Base-by-base conservation (phyloP, 2,797 vertebrate species). In the Bradypodion pumilum region DNA sequence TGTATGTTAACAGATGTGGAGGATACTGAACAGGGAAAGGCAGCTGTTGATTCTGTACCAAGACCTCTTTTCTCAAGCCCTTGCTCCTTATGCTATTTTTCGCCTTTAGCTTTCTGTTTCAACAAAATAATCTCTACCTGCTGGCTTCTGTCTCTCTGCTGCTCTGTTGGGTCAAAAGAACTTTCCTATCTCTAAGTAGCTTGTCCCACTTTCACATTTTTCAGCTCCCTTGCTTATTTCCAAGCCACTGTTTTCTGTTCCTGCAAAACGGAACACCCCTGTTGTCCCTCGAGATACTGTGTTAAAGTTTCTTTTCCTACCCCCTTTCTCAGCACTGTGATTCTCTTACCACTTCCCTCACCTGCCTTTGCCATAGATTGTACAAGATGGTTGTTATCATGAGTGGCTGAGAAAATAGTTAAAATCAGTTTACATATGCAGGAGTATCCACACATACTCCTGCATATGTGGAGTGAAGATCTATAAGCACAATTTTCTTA, bases 361-460 rank as follows among this genome's bases (percentile, higher is more conserved):
- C n/a, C 32, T 13, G 25, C 32, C 73, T 82, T 83, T 83, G 74
- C 62, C 29, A 35, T 83, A 69, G 63, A 42, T 83, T 68, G 23
- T 59, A 23, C 42, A 40, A n/a, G n/a, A 27, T 49, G 60, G 27
- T 82, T 32, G 42, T 46, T 63, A 73, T 19, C 16, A 13, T 40
- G 29, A 32, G 10, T 62, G 56, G 29, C 40, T 73, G 56, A n/a
- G n/a, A 73, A 73, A 44, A 69, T 70, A 62, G 21, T 73, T 42
- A 32, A 32, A 82, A 75, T 74, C 46, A 66, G 59, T 49, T 52
- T 82, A 60, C 42, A 52, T 74, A 65, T 52, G 60, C n/a, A 52
- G 44, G 44, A 35, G 7, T 63, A 75, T 23, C 29, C 4, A n/a
- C 40, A 60, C 13, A 4, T 8, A 27, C 29, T 59, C n/a, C 52